phyloP scores from a whole-genome alignment of 2,797 vertebrate genomes.

The Rhabdophis nuchalis region DNA sequence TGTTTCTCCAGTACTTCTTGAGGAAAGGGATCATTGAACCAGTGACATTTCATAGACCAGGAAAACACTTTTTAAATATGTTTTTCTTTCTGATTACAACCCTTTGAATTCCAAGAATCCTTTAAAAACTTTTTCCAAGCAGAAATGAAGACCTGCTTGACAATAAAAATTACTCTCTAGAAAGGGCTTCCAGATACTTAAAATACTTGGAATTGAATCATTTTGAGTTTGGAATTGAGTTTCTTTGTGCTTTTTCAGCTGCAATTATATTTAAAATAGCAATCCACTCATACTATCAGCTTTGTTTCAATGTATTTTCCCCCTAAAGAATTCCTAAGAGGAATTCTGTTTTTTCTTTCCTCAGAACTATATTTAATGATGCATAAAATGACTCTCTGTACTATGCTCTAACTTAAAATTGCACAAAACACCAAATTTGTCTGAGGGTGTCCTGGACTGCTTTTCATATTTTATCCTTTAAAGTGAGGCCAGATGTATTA shows the following conservation, averaged over 20 bases:
- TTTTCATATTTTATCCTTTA: slow-evolving; percentile 9
- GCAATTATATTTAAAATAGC: slow-evolving; percentile 22
- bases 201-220: slow-evolving; percentile 16
- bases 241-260: slow-evolving; percentile 32
- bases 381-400: slow-evolving; percentile 1
- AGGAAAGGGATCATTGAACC: background rate
- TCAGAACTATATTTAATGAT: slow-evolving; percentile 24
- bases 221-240: background rate
- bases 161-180: background rate
- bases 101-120: background rate
- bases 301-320: slow-evolving; percentile 33
- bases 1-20: background rate
- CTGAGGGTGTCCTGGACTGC: background rate
- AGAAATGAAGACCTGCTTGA: background rate
- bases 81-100: background rate
- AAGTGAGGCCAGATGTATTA: slow-evolving; percentile 32
- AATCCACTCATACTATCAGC: slow-evolving; percentile 18
- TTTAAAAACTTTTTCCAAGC: slow-evolving; percentile 12
- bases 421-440: slow-evolving; percentile 15
- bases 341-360: slow-evolving; percentile 30
- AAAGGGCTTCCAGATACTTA: slow-evolving; percentile 17
- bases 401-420: slow-evolving; percentile 27
- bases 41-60: background rate
- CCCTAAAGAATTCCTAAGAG: slow-evolving; percentile 42
- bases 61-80: background rate